These are phyloP conservation scores for Lomographa bimaculata DNA, from an alignment of 2,888 invertebrate species.

Conservation along the genomic window DNA sequence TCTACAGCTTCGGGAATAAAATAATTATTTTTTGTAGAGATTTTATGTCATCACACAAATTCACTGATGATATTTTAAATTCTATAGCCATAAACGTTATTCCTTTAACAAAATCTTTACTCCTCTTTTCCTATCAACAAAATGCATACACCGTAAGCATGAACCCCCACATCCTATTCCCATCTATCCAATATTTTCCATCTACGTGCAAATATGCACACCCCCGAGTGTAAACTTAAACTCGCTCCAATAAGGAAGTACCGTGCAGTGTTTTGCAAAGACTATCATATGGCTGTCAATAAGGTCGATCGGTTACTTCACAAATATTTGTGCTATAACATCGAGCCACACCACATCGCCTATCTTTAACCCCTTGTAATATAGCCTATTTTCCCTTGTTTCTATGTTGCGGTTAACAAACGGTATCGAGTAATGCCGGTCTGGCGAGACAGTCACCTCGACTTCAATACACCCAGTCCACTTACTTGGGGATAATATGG, in stretches of 20 bases:
- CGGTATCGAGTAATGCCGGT: constrained; percentile 47
- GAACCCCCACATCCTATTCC: constrained; percentile 8
- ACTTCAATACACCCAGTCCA: constrained; percentile 31
- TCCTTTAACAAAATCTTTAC: too few species aligned
- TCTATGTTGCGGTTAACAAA: constrained; percentile 61
- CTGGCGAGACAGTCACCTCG: constrained; percentile 32
- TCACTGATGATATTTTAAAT: too few species aligned
- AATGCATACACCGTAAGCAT: constrained; percentile 4
- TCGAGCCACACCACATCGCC: constrained; percentile 33
- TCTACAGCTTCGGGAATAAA: too few species aligned
- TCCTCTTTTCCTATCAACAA: neutral
- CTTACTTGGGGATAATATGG: constrained; percentile 29
- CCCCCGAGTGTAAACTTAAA: constrained; percentile 17
- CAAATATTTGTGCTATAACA: constrained; percentile 70
- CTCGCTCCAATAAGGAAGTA: constrained; percentile 40
- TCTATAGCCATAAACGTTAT: too few species aligned
- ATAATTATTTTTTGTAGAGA: too few species aligned
- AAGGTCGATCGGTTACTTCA: constrained; percentile 64
- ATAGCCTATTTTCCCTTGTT: constrained; percentile 32
- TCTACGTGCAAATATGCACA: constrained; percentile 19
- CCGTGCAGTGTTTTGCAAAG: constrained; percentile 56
- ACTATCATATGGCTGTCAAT: constrained; percentile 65
- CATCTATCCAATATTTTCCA: constrained; percentile 17
- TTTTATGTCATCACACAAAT: too few species aligned
- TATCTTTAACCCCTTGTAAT: constrained; percentile 22